Conservation (phyloP, 1,140 invertebrate species). For the Pseudomyrmex cubaensis region DNA sequence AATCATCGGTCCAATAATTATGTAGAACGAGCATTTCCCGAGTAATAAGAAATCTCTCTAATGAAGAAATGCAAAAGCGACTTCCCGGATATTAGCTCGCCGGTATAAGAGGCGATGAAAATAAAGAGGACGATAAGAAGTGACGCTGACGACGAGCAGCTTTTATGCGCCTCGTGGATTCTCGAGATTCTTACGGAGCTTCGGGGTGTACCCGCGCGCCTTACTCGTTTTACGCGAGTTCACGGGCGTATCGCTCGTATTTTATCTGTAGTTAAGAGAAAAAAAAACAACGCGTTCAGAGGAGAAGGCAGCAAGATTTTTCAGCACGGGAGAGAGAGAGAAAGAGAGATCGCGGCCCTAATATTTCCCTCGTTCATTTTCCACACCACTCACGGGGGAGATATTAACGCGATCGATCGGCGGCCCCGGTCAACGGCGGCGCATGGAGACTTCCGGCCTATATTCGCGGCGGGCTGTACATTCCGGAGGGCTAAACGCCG, state of each 20-base stretch:
- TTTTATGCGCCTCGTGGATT: slow-evolving; percentile 28
- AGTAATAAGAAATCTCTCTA: slow-evolving; percentile 1
- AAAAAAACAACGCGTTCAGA: background rate
- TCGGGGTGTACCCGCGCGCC: background rate
- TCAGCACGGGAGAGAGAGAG: no score
- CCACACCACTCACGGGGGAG: no score
- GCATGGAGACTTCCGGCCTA: background rate
- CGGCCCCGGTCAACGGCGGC: background rate
- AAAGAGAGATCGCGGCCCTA: background rate
- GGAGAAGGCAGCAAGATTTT: no score
- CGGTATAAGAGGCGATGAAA: slow-evolving; percentile 4
- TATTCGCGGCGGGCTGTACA: background rate
- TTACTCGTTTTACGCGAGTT: background rate
- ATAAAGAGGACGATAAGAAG: background rate
- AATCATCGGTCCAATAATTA: background rate
- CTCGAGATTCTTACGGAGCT: slow-evolving; percentile 21
- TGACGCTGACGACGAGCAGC: background rate
- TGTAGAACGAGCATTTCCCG: slow-evolving; percentile 14
- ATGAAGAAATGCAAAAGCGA: background rate
- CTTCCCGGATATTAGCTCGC: background rate
- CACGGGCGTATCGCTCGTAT: background rate
- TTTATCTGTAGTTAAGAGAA: background rate
- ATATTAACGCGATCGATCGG: slow-evolving; percentile 1
- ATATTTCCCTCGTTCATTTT: background rate
- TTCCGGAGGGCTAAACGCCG: background rate